phyloP scores from a whole-genome alignment of 2,797 vertebrate genomes.

The Alauda arvensis region DNA sequence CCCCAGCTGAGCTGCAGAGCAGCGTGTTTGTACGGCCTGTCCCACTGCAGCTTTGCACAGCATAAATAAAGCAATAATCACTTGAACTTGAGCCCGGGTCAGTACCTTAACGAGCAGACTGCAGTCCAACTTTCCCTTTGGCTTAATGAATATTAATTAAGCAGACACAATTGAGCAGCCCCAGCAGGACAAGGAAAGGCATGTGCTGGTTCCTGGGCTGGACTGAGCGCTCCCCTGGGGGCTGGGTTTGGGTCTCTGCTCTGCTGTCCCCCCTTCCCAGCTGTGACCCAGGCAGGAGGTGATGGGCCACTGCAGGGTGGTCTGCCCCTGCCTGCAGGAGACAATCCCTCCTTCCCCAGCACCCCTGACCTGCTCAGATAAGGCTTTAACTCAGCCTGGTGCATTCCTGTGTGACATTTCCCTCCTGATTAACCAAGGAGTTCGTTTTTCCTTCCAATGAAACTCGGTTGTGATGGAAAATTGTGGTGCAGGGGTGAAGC shows the following conservation, averaged over 20 bases:
- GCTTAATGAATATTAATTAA: constrained; percentile 57
- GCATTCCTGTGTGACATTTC: constrained; percentile 15
- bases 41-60: neutral
- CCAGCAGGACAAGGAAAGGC: neutral
- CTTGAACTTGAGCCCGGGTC: constrained; percentile 30
- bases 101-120: constrained; percentile 42
- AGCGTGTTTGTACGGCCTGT: neutral
- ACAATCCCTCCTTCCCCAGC: constrained; percentile 21
- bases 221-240: neutral
- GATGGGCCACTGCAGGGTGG: constrained; percentile 10
- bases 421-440: neutral
- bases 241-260: neutral
- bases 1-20: neutral
- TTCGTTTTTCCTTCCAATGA: neutral
- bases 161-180: constrained; percentile 16
- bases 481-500: neutral
- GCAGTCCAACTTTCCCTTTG: constrained; percentile 35
- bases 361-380: neutral
- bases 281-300: neutral
- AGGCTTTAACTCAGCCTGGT: neutral
- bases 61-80: constrained; percentile 39
- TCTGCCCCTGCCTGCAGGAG: constrained; percentile 12
- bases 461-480: constrained; percentile 1
- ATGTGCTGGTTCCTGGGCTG: neutral
- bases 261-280: neutral